Base-by-base conservation (phyloP, 2,797 vertebrate genomes). In the Enteromius paludinosus region DNA sequence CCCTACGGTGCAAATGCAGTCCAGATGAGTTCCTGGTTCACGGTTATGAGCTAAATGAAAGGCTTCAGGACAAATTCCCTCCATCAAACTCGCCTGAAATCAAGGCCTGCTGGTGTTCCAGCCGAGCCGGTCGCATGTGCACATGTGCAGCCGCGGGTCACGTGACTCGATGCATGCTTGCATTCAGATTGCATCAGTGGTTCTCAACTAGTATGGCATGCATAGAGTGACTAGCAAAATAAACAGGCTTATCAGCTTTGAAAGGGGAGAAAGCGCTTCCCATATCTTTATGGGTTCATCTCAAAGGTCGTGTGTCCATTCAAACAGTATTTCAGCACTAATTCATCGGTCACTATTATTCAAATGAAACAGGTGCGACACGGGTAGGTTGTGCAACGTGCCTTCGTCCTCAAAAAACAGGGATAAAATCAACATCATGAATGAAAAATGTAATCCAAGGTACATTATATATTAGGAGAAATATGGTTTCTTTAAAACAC, bases 21-120 rank as follows among this genome's bases (percentile, higher is more conserved):
- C 92, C 90, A 93, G 92, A 95, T 92, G 93, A 94, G 87, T 81
- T 88, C 85, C 88, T 81, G 88, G 87, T 91, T 89, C 92, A 90
- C 70, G 89, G 45, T 84, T 88, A 89, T 73, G 87, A 89, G 88
- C 56, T 73, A 87, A 92, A 86, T 79, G 89, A 90, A 86, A 87
- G 81, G 72, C 88, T 89, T 86, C 81, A 61, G 87, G 88, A 89
- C 89, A 87, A 88, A 88, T 86, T 84, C 84, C 86, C 87, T 85
- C 84, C 86, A 89, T 90, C 85, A 87, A 80, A 85, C 81, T 84
- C 8, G 80, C 79, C 84, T 52, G 56, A 88, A 90, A 87, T 88
- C 89, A 88, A 83, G 79, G 85, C 80, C 83, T 87, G 80, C 80
- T 87, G 83, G 83, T 84, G 83, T 64, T 84, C 84, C 81, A 86